These are phyloP conservation scores for Chaetodon auriga DNA, from an alignment of 2,113 vertebrate genomes.

Conservation along the genomic window DNA sequence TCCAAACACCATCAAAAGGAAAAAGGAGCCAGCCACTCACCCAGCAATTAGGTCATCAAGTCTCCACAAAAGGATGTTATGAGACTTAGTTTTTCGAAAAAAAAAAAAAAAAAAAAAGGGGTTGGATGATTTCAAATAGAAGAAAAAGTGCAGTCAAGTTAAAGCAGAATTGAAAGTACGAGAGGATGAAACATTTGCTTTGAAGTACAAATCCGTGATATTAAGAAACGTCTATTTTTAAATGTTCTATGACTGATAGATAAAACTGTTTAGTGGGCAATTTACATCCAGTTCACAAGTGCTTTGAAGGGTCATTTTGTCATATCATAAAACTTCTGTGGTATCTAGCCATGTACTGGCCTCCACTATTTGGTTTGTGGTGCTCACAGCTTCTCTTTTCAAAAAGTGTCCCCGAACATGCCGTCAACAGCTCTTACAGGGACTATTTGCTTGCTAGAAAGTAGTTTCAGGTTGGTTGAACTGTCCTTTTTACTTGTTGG, in stretches of 20 bases:
- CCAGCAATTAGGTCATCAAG: constrained; percentile 56
- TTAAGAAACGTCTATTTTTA: constrained; percentile 17
- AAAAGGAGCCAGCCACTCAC: constrained; percentile 26
- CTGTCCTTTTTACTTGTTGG: background rate
- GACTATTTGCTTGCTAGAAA: background rate
- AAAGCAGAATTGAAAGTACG: constrained; percentile 28
- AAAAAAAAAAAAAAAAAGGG: constrained; percentile 4
- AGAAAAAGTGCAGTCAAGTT: constrained; percentile 10
- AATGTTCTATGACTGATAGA: constrained; percentile 10
- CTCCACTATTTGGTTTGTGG: background rate
- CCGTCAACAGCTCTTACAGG: background rate
- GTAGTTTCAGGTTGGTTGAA: background rate
- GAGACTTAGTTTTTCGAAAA: background rate
- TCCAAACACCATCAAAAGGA: constrained; percentile 51
- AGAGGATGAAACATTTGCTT: constrained; percentile 37
- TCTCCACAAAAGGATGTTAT: constrained; percentile 6
- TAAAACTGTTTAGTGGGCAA: background rate
- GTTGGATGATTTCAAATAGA: constrained; percentile 21
- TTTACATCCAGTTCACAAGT: background rate
- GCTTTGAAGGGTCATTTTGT: background rate
- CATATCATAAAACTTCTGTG: background rate
- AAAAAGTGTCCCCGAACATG: background rate
- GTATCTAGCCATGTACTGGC: background rate
- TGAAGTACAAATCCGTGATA: constrained; percentile 45
- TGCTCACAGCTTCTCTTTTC: background rate